Evolutionary conservation across 2,797 vertebrate species (phyloP).

Genomic region (Microchirus variegatus): DNA sequence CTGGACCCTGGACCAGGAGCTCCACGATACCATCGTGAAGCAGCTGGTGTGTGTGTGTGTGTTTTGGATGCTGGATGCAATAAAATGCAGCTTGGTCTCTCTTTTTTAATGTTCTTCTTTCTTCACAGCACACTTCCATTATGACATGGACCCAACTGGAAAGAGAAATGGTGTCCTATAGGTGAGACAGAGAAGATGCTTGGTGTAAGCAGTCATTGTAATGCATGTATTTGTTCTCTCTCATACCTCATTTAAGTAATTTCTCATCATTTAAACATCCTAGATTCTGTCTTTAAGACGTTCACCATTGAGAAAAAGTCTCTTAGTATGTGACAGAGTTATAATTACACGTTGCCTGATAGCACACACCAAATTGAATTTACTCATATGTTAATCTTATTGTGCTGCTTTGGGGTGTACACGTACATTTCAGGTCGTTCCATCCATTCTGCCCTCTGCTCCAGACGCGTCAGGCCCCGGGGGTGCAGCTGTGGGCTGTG

Average conservation of each 20-base stretch:
- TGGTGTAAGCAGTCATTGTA: neutral
- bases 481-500: slow-evolving; percentile 95
- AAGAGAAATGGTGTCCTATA: slow-evolving; percentile 94
- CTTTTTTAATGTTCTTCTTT: slow-evolving; percentile 38
- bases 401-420: neutral
- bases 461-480: slow-evolving; percentile 86
- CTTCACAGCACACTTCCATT: slow-evolving; percentile 89
- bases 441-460: slow-evolving; percentile 91
- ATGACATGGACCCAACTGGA: slow-evolving; percentile 91
- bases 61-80: slow-evolving; percentile 6
- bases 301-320: too few species aligned
- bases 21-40: slow-evolving; percentile 82
- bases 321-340: too few species aligned
- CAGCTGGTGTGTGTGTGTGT: slow-evolving; percentile 88
- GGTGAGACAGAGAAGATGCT: slow-evolving; percentile 78
- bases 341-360: too few species aligned
- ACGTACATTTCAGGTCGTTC: slow-evolving; percentile 84
- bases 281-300: too few species aligned
- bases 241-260: too few species aligned
- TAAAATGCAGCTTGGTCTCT: slow-evolving; percentile 1
- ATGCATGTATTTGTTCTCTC: too few species aligned
- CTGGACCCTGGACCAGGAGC: slow-evolving; percentile 86
- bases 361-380: slow-evolving; percentile 18
- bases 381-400: neutral
- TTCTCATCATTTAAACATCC: neutral